These are phyloP conservation scores for Pollenia griseotomentosa DNA, from an alignment of 2,888 invertebrate genomes.

Conservation along the genomic window DNA sequence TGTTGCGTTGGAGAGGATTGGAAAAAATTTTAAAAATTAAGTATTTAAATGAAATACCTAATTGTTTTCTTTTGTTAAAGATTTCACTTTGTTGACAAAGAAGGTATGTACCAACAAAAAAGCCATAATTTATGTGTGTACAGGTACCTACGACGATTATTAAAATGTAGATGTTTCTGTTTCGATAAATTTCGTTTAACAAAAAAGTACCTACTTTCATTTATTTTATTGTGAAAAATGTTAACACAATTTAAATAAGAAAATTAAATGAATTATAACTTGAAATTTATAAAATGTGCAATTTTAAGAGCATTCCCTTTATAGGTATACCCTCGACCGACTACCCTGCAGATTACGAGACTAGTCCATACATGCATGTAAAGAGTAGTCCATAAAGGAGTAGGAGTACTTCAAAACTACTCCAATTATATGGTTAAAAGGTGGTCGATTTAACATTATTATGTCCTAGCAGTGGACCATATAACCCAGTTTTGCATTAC, in stretches of 20 bases:
- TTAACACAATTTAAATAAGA: neutral
- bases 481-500: no score
- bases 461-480: no score
- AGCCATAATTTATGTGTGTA: conserved; percentile 25
- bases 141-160: conserved; percentile 1
- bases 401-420: no score
- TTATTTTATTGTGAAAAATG: neutral
- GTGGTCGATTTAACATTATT: no score
- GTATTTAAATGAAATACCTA: conserved; percentile 51
- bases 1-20: neutral
- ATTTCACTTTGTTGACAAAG: conserved; percentile 51
- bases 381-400: no score
- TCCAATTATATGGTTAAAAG: no score
- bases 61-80: conserved; percentile 55
- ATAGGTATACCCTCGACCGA: no score
- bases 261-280: neutral
- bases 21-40: neutral
- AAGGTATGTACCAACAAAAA: neutral
- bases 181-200: conserved; percentile 22
- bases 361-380: no score
- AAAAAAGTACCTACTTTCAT: conserved; percentile 35
- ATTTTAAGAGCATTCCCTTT: no score
- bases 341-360: no score
- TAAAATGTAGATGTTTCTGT: conserved; percentile 30
- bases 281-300: no score